Base-by-base conservation (phyloP, 2,888 invertebrate genomes). In the Leucophora obtusa region DNA sequence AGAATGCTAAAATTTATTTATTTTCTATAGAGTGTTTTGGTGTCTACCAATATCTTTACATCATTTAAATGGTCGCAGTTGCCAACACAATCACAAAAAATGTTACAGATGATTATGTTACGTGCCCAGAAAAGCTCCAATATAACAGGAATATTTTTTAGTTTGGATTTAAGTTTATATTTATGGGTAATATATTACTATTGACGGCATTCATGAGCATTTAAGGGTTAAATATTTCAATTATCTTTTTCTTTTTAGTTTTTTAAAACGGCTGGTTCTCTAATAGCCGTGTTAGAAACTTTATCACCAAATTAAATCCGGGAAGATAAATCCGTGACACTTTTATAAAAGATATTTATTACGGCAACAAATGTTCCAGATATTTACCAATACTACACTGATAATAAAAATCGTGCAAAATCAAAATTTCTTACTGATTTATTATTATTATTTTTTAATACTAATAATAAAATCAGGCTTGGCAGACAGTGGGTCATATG, bases 101-200 rank as follows among this genome's bases (percentile, higher is more conserved):
- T 73, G 53, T 33, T 77, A 15, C 72, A 59, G 60, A 51, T 76
- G 69, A 69, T 72, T 18, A 80, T 80, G 75, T 14, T 76, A 21
- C 80, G 76, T 54, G 68, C 69, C 14, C 71, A 68, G 18, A 75
- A 35, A 38, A 15, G 58, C 28, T 38, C 21, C 38, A n/a, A 69
- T 53, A 33, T 77, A 33, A 69, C 51, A 0, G 81, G 76, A 10
- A 47, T 76, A 59, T 77, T 81, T 63, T 77, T 73, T 24, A 80
- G 56, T 17, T 70, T 81, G 11, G 76, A 81, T 54, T 76, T 73
- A 35, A 56, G 51, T 33, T 70, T 81, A 24, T 81, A 65, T 65
- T 65, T 73, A 33, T 69, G 81, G 77, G 73, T 73, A 56, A 77
- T 38, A 21, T 62, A 1, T 24, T 58, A 43, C n/a, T n/a, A n/a